Conservation (phyloP, 2,113 vertebrate species). For the Chamaea fasciata region DNA sequence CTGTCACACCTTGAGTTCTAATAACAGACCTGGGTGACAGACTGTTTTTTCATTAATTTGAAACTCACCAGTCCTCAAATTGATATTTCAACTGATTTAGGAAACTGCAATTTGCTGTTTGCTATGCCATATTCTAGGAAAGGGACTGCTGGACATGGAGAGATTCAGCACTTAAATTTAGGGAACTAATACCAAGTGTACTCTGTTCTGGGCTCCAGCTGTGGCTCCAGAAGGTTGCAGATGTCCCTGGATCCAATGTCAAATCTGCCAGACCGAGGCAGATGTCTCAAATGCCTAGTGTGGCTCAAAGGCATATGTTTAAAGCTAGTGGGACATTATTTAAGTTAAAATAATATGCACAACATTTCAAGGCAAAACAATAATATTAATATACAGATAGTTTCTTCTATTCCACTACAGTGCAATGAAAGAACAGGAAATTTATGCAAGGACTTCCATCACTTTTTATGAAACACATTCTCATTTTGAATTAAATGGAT, state of each 20-base stretch:
- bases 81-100: background rate
- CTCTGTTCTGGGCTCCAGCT: background rate
- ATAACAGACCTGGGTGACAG: background rate
- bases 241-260: background rate
- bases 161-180: background rate
- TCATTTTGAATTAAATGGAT: background rate
- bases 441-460: background rate
- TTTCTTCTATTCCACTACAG: background rate
- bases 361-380: background rate
- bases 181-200: background rate
- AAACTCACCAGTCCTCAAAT: background rate
- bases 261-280: background rate
- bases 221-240: background rate
- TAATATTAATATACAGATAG: background rate
- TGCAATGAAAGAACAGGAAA: background rate
- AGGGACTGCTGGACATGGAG: background rate
- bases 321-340: background rate
- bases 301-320: background rate
- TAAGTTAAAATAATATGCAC: background rate
- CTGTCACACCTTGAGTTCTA: background rate
- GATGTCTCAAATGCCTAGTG: background rate
- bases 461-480: background rate
- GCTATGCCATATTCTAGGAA: background rate
- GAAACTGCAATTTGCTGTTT: background rate
- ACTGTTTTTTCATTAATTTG: background rate